Evolutionary conservation across 2,113 vertebrate species (phyloP).

Genomic region (Numida meleagris): DNA sequence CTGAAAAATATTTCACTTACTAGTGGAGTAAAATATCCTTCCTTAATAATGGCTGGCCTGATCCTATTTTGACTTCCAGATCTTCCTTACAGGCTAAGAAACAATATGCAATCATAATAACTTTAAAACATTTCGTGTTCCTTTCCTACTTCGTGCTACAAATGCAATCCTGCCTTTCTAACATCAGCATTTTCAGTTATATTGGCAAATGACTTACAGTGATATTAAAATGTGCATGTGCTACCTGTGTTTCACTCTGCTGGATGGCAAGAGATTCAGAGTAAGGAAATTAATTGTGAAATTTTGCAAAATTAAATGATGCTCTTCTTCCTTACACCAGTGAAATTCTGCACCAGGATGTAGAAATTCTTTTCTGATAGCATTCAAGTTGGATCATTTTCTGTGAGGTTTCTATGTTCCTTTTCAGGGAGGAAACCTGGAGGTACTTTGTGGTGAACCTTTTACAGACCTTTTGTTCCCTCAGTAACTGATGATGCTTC

Average conservation of each 20-base stretch:
- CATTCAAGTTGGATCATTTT: background rate
- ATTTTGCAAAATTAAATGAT: background rate
- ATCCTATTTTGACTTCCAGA: background rate
- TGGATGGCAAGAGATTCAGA: background rate
- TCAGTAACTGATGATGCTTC: background rate
- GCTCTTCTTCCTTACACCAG: background rate
- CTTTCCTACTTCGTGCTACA: background rate
- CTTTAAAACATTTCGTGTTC: background rate
- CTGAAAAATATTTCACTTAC: background rate
- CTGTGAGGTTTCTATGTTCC: accelerated
- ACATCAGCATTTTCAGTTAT: background rate
- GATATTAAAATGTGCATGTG: background rate
- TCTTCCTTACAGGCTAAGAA: background rate
- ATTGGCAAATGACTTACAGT: background rate
- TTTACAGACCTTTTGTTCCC: background rate
- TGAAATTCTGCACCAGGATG: background rate
- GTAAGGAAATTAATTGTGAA: background rate
- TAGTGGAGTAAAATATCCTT: background rate
- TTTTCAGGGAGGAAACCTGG: background rate
- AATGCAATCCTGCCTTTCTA: background rate
- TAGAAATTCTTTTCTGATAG: background rate
- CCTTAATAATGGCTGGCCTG: background rate
- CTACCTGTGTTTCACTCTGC: background rate
- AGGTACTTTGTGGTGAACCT: background rate
- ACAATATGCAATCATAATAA: background rate